phyloP scores from a whole-genome alignment of 1,140 invertebrate genomes.

The Ceratina australensis region DNA sequence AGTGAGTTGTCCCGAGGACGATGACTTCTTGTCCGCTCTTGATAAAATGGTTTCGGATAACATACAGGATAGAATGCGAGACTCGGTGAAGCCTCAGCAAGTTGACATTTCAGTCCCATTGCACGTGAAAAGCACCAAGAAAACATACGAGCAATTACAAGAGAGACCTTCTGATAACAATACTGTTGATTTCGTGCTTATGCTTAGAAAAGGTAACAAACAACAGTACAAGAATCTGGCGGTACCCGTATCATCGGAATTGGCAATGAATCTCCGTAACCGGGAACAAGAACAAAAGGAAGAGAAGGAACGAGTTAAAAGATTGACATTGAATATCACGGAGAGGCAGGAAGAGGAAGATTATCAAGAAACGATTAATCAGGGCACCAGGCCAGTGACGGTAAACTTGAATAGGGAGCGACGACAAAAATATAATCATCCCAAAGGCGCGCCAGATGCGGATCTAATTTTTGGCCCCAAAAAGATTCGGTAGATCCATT shows the following conservation, averaged over 20 bases:
- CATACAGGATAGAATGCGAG: conserved; percentile 92
- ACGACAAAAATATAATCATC: conserved; percentile 94
- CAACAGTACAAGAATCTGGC: conserved; percentile 94
- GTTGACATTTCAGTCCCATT: conserved; percentile 96
- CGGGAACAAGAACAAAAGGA: conserved; percentile 92
- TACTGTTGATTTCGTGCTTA: conserved; percentile 93
- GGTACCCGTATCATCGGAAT: conserved; percentile 91
- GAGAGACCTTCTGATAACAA: conserved; percentile 76
- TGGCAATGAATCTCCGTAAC: conserved; percentile 93
- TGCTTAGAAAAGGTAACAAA: conserved; percentile 95
- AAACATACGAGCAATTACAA: conserved; percentile 88
- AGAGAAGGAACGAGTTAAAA: conserved; percentile 95
- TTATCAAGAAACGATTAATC: conserved; percentile 87
- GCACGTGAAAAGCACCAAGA: conserved; percentile 85
- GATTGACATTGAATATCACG: conserved; percentile 95
- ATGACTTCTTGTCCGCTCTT: conserved; percentile 94
- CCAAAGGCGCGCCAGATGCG: conserved; percentile 96
- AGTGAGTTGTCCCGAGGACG: conserved; percentile 86
- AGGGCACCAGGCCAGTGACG: conserved; percentile 84
- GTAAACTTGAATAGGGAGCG: conserved; percentile 90
- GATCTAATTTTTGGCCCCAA: conserved; percentile 92
- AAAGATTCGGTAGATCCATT: conserved; percentile 78
- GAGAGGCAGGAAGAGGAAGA: conserved; percentile 97
- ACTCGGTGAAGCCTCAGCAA: conserved; percentile 89
- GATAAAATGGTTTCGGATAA: conserved; percentile 97